phyloP scores from a whole-genome alignment of 2,888 invertebrate species.

The Pachydiplax longipennis region DNA sequence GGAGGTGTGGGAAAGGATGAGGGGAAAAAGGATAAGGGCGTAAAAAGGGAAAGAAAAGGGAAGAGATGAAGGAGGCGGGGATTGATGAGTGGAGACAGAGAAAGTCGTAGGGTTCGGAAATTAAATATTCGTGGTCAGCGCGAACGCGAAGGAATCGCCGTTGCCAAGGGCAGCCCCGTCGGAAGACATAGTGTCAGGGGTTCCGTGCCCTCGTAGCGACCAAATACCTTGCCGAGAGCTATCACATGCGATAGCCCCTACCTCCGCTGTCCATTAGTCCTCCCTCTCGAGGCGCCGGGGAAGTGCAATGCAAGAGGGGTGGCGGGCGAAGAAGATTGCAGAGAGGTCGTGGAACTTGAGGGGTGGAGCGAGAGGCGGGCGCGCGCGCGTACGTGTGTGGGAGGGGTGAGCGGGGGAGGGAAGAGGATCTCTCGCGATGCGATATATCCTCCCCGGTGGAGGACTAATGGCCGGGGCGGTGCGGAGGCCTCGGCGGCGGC shows the following conservation, averaged over 20 bases:
- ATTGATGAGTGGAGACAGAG: neutral
- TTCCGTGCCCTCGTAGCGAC: neutral
- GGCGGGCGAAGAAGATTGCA: neutral
- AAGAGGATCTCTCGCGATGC: neutral
- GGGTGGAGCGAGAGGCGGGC: neutral
- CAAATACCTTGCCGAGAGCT: neutral
- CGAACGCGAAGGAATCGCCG: slow-evolving; percentile 21
- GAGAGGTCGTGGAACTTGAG: neutral
- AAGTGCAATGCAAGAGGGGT: neutral
- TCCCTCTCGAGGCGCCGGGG: neutral
- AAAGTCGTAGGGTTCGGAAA: neutral
- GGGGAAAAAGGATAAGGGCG: neutral
- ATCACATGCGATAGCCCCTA: slow-evolving; percentile 3
- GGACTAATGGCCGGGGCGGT: neutral
- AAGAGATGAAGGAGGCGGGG: neutral
- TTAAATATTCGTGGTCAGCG: neutral
- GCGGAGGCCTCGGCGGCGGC: neutral
- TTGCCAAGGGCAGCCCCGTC: slow-evolving; percentile 29
- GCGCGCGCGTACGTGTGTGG: neutral
- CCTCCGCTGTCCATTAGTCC: neutral
- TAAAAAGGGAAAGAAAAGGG: neutral
- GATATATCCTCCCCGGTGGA: neutral
- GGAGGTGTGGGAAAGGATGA: neutral
- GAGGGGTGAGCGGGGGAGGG: neutral
- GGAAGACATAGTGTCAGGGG: neutral